phyloP scores from a whole-genome alignment of 2,888 invertebrate genomes.

The Rhorus exstirpatorius region DNA sequence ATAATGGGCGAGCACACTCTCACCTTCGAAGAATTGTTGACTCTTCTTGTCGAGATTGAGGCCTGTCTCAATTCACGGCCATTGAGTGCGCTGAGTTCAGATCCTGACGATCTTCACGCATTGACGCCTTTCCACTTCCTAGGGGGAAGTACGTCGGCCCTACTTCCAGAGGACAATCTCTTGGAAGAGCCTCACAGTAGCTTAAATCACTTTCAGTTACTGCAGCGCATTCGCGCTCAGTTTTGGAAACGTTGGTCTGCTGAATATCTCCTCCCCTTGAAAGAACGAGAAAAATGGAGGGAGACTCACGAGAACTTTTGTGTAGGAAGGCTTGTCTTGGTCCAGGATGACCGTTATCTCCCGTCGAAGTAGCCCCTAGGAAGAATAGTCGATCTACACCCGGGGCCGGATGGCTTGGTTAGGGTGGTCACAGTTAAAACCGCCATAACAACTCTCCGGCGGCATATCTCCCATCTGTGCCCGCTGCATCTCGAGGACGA shows the following conservation, averaged over 20 bases:
- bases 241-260: background rate
- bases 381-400: slow-evolving; percentile 21
- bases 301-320: background rate
- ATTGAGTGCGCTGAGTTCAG: slow-evolving; percentile 12
- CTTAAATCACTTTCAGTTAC: slow-evolving; percentile 41
- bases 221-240: slow-evolving; percentile 45
- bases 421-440: slow-evolving; percentile 52
- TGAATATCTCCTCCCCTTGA: background rate
- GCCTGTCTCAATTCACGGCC: slow-evolving; percentile 38
- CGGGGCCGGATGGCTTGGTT: slow-evolving; percentile 20
- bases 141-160: background rate
- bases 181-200: slow-evolving; percentile 45
- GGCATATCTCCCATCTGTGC: background rate
- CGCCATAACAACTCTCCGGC: background rate
- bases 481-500: too few relatives aligned
- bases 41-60: background rate
- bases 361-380: slow-evolving; percentile 47
- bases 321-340: background rate
- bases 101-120: slow-evolving; percentile 20
- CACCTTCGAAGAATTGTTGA: slow-evolving; percentile 37
- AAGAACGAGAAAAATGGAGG: slow-evolving; percentile 1
- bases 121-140: slow-evolving; percentile 44
- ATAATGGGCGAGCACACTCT: slow-evolving; percentile 12
- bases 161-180: slow-evolving; percentile 35
- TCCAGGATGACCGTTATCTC: slow-evolving; percentile 20